A percentile compares a stretch with the other conserved stretches of the same genome.
Evolutionary conservation across 2,888 invertebrate species (phyloP).

Genomic region (Drosophila helvetica): DNA sequence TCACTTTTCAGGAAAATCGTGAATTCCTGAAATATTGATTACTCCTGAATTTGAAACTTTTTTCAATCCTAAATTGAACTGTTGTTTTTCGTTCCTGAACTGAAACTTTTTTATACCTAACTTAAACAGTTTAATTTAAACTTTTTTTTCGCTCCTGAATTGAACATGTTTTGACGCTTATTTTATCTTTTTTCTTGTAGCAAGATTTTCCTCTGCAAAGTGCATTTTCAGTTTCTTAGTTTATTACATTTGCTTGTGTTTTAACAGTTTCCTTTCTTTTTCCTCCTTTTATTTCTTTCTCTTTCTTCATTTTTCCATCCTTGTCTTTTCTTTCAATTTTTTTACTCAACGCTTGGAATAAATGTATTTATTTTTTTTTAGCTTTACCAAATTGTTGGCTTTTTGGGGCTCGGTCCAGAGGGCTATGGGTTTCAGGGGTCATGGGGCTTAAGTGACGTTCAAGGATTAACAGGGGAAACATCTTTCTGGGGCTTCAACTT

Average conservation of each 20-base stretch:
- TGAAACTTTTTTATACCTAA: too few species aligned
- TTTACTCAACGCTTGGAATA: slow-evolving; percentile 46
- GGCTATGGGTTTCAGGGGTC: slow-evolving; percentile 29
- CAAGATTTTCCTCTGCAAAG: slow-evolving; percentile 17
- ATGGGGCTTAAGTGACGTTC: slow-evolving; percentile 39
- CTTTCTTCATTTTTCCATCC: slow-evolving; percentile 12
- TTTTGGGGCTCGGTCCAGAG: not conserved
- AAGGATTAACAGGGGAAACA: slow-evolving; percentile 48
- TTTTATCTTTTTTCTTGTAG: slow-evolving; percentile 9
- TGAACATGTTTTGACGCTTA: not conserved
- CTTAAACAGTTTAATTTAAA: too few species aligned
- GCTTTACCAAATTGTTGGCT: too few species aligned
- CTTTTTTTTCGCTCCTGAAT: slow-evolving; percentile 11
- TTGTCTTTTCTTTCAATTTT: slow-evolving; percentile 15
- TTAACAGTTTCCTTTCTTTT: slow-evolving; percentile 31
- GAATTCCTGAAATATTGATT: not conserved
- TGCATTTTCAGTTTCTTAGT: slow-evolving; percentile 66
- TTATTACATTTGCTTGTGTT: slow-evolving; percentile 71
- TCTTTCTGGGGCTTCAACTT: slow-evolving; percentile 41
- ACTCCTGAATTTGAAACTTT: not conserved
- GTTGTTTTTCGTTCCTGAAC: too few species aligned
- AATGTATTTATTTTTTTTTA: slow-evolving; percentile 32
- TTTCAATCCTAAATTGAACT: not conserved
- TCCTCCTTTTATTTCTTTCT: not conserved
- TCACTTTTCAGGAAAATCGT: slow-evolving; percentile 2